Evolutionary conservation across 2,888 invertebrate species (phyloP).

Genomic region (Plagiodera versicolora): DNA sequence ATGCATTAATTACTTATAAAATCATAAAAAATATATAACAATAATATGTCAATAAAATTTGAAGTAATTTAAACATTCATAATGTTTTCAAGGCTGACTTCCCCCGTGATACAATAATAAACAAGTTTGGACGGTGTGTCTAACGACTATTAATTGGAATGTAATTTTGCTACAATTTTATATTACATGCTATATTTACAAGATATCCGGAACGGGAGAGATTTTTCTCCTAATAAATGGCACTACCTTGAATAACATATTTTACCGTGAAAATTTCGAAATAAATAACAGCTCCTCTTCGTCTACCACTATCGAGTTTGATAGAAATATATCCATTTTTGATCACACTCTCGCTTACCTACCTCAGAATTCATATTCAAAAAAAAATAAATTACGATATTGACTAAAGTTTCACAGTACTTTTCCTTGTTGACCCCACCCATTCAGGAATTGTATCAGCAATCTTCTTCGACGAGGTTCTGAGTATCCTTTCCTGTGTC

Average conservation of each 20-base stretch:
- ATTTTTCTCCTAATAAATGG: constrained; percentile 31
- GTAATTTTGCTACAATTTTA: constrained; percentile 28
- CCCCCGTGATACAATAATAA: constrained; percentile 24
- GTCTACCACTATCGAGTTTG: constrained; percentile 30
- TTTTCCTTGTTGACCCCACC: constrained; percentile 27
- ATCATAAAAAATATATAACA: constrained; percentile 48
- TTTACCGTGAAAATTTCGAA: constrained; percentile 5
- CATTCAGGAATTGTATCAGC: constrained; percentile 56
- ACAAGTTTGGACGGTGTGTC: constrained; percentile 41
- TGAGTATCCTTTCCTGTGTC: constrained; percentile 93
- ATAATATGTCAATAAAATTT: constrained; percentile 45
- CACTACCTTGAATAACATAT: constrained; percentile 25
- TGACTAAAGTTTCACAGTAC: constrained; percentile 29
- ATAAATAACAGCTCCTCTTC: constrained; percentile 16
- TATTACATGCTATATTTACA: constrained; percentile 49
- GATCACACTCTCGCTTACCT: constrained; percentile 4
- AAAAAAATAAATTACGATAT: constrained; percentile 31
- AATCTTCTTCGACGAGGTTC: constrained; percentile 87
- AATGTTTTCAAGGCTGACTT: constrained; percentile 29
- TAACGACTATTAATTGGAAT: constrained; percentile 26
- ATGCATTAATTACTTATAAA: constrained; percentile 37
- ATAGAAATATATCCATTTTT: constrained; percentile 35
- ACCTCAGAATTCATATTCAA: constrained; percentile 23
- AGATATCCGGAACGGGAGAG: constrained; percentile 40
- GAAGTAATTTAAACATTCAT: constrained; percentile 41